Percentiles rank a stretch among this genome's conserved stretches.
These are phyloP conservation scores for Aphidius gifuensis DNA, from an alignment of 1,140 invertebrate species.

Conservation along the genomic window DNA sequence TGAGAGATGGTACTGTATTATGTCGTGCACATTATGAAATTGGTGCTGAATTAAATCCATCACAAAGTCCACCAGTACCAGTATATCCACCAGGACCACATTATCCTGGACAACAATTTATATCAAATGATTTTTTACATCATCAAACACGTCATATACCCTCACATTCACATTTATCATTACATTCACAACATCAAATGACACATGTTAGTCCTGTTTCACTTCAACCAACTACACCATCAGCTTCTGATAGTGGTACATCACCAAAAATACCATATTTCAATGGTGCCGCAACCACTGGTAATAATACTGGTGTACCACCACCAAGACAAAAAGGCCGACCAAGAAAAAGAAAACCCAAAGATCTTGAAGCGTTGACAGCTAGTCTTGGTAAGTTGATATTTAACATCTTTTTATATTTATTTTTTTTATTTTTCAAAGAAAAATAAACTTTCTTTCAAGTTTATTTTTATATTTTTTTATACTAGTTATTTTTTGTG, in stretches of 20 bases:
- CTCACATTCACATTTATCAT: slow-evolving; percentile 48
- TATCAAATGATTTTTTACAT: slow-evolving; percentile 58
- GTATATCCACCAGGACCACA: slow-evolving; percentile 58
- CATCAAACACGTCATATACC: slow-evolving; percentile 46
- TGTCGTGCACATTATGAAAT: slow-evolving; percentile 83
- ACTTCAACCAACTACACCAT: slow-evolving; percentile 46
- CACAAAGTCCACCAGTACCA: slow-evolving; percentile 59
- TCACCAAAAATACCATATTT: slow-evolving; percentile 64
- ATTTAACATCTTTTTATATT: slow-evolving; percentile 8
- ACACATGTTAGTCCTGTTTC: slow-evolving; percentile 51
- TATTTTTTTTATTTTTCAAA: no score
- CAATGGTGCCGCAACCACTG: slow-evolving; percentile 67
- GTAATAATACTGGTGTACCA: slow-evolving; percentile 51
- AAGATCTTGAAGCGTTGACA: slow-evolving; percentile 80
- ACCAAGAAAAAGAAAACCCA: slow-evolving; percentile 86
- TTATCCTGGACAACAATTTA: slow-evolving; percentile 54
- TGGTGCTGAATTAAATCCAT: slow-evolving; percentile 62
- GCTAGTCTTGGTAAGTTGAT: slow-evolving; percentile 73
- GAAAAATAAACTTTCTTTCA: not conserved
- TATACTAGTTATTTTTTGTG: not conserved
- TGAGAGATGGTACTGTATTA: slow-evolving; percentile 78
- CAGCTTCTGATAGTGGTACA: slow-evolving; percentile 41
- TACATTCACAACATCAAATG: slow-evolving; percentile 52
- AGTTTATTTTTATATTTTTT: no score
- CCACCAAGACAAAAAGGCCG: slow-evolving; percentile 84